These are phyloP conservation scores for Columba livia DNA, from an alignment of 2,113 vertebrate species.

Conservation along the genomic window DNA sequence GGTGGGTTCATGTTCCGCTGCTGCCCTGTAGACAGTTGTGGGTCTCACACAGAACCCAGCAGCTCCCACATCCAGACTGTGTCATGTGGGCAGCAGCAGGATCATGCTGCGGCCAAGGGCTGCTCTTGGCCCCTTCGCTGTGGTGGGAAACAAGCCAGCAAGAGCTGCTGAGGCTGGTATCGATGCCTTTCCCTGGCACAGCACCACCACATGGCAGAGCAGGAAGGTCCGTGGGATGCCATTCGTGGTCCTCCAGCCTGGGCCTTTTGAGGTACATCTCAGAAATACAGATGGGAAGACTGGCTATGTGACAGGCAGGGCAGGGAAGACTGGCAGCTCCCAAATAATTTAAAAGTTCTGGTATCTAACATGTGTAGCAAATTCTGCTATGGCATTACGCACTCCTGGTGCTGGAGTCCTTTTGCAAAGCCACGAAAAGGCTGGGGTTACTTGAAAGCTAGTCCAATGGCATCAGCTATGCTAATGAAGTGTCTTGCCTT, in stretches of 20 bases:
- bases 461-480: not conserved
- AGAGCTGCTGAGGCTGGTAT: not conserved
- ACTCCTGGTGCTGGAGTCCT: not conserved
- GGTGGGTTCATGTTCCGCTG: not conserved
- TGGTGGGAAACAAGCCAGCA: fast-evolving
- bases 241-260: not conserved
- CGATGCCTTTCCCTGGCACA: not conserved
- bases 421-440: not conserved
- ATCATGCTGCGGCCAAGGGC: fast-evolving
- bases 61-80: too few relatives aligned
- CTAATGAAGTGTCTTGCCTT: not conserved
- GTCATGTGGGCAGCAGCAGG: not conserved
- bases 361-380: not conserved
- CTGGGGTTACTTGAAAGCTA: not conserved
- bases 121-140: not conserved
- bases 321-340: not conserved
- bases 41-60: fast-evolving
- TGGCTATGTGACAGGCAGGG: too few relatives aligned
- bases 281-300: fast-evolving
- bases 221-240: not conserved
- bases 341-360: not conserved
- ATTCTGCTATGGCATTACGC: not conserved
- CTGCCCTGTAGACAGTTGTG: fast-evolving
- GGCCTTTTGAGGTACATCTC: not conserved
- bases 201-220: not conserved